Conservation (phyloP, 1,140 invertebrate species). For the Dendrolimus kikuchii region DNA sequence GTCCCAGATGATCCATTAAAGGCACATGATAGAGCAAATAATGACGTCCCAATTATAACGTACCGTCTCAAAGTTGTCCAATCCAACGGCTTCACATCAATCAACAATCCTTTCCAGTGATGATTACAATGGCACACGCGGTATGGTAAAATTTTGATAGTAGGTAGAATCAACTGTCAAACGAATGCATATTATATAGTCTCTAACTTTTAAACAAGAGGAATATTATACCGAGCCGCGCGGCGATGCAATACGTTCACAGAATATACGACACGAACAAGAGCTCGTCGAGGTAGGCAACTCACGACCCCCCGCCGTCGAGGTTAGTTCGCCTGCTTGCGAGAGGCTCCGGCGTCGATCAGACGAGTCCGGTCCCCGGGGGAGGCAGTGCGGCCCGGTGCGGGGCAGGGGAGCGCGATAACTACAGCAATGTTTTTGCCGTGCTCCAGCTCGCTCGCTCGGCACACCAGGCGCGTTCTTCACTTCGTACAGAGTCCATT, state of each 20-base stretch:
- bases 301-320: conserved; percentile 58
- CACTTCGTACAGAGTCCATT: conserved; percentile 65
- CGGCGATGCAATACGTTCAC: conserved; percentile 21
- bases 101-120: conserved; percentile 35
- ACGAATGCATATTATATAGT: conserved; percentile 36
- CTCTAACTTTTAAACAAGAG: conserved; percentile 44
- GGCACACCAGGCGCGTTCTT: conserved; percentile 58
- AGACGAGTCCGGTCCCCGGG: conserved; percentile 36
- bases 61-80: conserved; percentile 47
- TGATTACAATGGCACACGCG: conserved; percentile 27
- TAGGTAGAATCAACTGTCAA: conserved; percentile 33
- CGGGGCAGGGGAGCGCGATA: conserved; percentile 43
- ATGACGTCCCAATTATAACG: conserved; percentile 22
- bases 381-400: conserved; percentile 21
- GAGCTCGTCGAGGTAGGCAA: conserved; percentile 30
- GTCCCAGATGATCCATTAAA: too few relatives aligned
- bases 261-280: conserved; percentile 20
- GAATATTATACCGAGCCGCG: conserved; percentile 32
- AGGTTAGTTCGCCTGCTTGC: conserved; percentile 44
- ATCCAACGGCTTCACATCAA: conserved; percentile 42
- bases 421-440: conserved; percentile 65
- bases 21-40: too few relatives aligned
- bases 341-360: conserved; percentile 57
- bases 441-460: conserved; percentile 57
- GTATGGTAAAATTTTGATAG: conserved; percentile 32